phyloP scores from a whole-genome alignment of 2,113 vertebrate species.

The crab-eating macaque (Macaca fascicularis) region T2T-MFA8v1.1 NC_088381.1:109995501-109996000 shows the following conservation, averaged over 20 bases:
- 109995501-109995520: background rate
- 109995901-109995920: background rate
- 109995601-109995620: no score
- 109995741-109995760: background rate
- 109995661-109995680: background rate
- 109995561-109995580: background rate
- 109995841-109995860: background rate
- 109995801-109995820: background rate
- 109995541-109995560: background rate
- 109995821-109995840: background rate
- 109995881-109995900: background rate
- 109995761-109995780: background rate
- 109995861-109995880: background rate
- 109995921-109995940: background rate
- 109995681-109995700: background rate
- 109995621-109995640: background rate
- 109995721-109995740: background rate
- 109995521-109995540: background rate
- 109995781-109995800: background rate
- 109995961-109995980: background rate
- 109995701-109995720: background rate
- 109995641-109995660: background rate
- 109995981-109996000: background rate
- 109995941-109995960: background rate
- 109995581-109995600: background rate